Base-by-base conservation (phyloP, 2,888 invertebrate genomes). In the Lordiphosa andalusiaca region DNA sequence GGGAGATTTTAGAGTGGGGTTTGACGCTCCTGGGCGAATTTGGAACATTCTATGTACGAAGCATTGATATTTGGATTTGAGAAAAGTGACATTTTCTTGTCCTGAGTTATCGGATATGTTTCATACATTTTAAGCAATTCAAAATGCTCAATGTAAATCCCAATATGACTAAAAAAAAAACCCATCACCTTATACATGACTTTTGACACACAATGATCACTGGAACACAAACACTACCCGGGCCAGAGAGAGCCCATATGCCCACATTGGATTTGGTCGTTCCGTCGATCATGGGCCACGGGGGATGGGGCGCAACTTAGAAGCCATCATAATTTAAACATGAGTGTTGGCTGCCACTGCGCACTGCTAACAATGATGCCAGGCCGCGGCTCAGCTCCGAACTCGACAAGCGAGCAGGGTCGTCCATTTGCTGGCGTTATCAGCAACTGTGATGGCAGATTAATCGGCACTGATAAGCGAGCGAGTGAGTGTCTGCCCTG, bases 281-380 rank as follows among this genome's bases (percentile, higher is more conserved):
- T 30, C 7, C 2, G 7, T 7, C 51, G 30, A 19, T 30, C 25
- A 12, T 35, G 33, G 25, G 38, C 33, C n/a, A 16, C 55, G 12
- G 33, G 36, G 21, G 33, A 30, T 50, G 64, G 65, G 71, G 69
- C 76, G 60, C 78, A 82, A 84, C 59, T 69, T 81, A 81, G 80
- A 84, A 86, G 86, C 86, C 84, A 80, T 84, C 86, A 84, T 84
- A 86, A 84, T 83, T 84, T 80, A 72, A 84, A 80, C 83, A 86
- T 84, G 83, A 84, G 80, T 85, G 84, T 72, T 74, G 80, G 57
- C 57, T 82, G 80, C 80, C 85, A 78, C 84, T 74, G 84, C 75
- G 65, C 73, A 74, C 53, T 48, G 58, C 67, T 62, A 76, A 80
- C 73, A 74, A 73, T 73, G 75, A 67, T 56, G 71, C 44, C 37